Conservation (phyloP, 2,888 invertebrate genomes). For the Epistrophe grossulariae region DNA sequence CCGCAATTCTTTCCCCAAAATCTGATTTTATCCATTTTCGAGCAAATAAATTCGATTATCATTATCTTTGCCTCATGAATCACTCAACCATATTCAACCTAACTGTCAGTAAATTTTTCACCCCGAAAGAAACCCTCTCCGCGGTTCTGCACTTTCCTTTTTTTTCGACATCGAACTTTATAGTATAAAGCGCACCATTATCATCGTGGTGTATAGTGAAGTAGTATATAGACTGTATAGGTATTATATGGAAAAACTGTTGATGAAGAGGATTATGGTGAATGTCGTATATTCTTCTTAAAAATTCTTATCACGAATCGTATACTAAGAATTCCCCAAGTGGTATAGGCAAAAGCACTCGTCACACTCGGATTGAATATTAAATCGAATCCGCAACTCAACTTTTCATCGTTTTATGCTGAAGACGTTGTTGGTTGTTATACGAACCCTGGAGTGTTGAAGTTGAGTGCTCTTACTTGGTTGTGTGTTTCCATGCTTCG, state of each 20-base stretch:
- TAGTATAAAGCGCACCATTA: neutral
- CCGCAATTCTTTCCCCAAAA: conserved; percentile 19
- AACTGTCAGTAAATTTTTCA: conserved; percentile 30
- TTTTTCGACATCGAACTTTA: neutral
- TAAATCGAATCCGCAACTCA: conserved; percentile 40
- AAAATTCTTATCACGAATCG: conserved; percentile 59
- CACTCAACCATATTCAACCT: conserved; percentile 29
- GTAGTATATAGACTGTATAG: neutral
- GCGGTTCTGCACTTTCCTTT: neutral
- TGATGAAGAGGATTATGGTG: conserved; percentile 7
- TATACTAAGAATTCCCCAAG: conserved; percentile 41
- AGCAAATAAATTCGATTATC: conserved; percentile 39
- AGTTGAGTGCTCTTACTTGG: conserved; percentile 6
- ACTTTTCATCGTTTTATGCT: conserved; percentile 15
- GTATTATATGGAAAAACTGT: neutral
- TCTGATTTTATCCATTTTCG: conserved; percentile 22
- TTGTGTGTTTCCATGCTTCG: neutral
- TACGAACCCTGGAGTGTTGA: neutral
- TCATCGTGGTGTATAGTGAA: too few species aligned
- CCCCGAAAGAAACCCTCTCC: neutral
- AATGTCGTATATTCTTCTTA: neutral
- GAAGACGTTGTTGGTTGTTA: too few species aligned
- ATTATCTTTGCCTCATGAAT: conserved; percentile 33
- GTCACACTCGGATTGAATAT: conserved; percentile 64
- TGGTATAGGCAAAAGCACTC: conserved; percentile 55